These are phyloP conservation scores for Aleiodes sp. DNA, from an alignment of 1,140 invertebrate species.

Conservation along the genomic window DNA sequence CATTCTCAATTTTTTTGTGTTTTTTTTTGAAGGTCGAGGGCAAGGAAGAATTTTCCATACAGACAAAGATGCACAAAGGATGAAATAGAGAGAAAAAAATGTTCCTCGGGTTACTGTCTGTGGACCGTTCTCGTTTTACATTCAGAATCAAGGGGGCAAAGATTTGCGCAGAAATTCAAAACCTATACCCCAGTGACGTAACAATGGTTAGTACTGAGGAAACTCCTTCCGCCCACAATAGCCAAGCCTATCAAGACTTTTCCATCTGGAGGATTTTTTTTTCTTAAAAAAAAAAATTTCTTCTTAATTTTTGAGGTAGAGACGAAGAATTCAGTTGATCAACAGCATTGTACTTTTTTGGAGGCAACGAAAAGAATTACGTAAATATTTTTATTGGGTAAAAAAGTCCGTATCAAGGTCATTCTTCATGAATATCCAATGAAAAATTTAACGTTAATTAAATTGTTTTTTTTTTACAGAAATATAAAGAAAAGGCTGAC, in stretches of 20 bases:
- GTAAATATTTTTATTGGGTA: no score
- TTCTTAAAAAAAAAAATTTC: neutral
- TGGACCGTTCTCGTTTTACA: constrained; percentile 9
- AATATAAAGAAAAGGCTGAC: constrained; percentile 33
- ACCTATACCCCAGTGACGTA: neutral
- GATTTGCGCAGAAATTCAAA: neutral
- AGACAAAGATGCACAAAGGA: neutral
- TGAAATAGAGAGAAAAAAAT: neutral
- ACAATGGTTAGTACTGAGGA: constrained; percentile 1
- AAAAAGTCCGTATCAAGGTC: no score
- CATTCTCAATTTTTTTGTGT: no score
- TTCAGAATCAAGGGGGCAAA: constrained; percentile 10
- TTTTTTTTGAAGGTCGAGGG: neutral
- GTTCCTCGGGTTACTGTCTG: constrained; percentile 3
- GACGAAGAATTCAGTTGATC: no score
- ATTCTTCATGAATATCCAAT: no score
- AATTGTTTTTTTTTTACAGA: no score
- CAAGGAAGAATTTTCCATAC: neutral
- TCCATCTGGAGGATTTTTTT: constrained; percentile 14
- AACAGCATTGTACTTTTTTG: no score
- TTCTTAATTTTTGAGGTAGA: no score
- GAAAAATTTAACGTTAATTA: no score
- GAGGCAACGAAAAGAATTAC: no score
- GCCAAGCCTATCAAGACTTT: constrained; percentile 6
- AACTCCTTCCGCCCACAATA: constrained; percentile 22